phyloP scores from a whole-genome alignment of 37 sponge, comb jelly and placozoan species.

The Tethya wilhelma region DNA sequence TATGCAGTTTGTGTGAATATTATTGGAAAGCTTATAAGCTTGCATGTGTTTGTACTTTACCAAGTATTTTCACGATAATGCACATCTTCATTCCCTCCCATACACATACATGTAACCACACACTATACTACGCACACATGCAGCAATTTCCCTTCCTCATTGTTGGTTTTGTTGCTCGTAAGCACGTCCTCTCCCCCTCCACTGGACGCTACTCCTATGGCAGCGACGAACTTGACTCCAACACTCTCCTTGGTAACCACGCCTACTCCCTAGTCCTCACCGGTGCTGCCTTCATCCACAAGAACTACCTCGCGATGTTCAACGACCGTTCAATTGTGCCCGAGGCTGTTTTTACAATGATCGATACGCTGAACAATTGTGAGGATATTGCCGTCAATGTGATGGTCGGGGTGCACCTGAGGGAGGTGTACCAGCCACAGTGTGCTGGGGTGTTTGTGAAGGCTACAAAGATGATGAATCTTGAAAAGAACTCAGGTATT shows the following conservation, averaged over 20 bases:
- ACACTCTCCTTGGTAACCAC: neutral
- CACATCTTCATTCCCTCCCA: no score
- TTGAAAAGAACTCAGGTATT: slow-evolving; percentile 11
- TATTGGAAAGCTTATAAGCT: no score
- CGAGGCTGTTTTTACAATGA: neutral
- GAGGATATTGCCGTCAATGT: slow-evolving; percentile 32
- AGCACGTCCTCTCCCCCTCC: neutral
- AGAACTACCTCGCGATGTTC: slow-evolving; percentile 30
- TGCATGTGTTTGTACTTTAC: no score
- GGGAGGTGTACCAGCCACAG: neutral
- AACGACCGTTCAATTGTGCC: neutral
- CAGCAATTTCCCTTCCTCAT: slow-evolving; percentile 13
- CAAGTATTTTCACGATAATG: no score
- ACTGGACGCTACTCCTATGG: slow-evolving; percentile 21
- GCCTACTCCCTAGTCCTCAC: slow-evolving; percentile 32
- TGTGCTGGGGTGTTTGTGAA: slow-evolving; percentile 18
- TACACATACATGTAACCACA: neutral
- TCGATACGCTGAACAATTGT: slow-evolving; percentile 24
- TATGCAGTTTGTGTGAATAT: no score
- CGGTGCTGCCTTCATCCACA: slow-evolving; percentile 26
- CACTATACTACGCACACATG: neutral
- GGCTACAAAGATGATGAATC: neutral
- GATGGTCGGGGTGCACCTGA: slow-evolving; percentile 23
- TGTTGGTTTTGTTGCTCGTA: slow-evolving; percentile 29
- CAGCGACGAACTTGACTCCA: neutral